Evolutionary conservation across 2,797 vertebrate species (phyloP).

Genomic region (Clarias laeviceps): DNA sequence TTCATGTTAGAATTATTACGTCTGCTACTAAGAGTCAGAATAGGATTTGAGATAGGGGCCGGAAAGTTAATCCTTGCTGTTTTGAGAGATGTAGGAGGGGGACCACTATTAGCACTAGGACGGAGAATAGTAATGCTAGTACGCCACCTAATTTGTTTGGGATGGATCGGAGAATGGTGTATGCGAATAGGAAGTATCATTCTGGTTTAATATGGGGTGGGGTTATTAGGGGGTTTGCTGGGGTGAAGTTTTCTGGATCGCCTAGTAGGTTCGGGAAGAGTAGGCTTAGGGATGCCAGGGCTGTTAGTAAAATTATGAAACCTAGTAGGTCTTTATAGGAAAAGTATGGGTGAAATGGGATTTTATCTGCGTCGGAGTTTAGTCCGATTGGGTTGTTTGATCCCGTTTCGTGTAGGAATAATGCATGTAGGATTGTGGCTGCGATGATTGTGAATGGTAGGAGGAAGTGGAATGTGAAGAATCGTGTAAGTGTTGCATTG

Average conservation of each 20-base stretch:
- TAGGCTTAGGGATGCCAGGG: rapidly evolving
- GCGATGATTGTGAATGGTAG: slow-evolving; percentile 30
- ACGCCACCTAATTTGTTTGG: slow-evolving; percentile 57
- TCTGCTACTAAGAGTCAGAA: slow-evolving; percentile 53
- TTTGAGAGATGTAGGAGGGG: slow-evolving; percentile 56
- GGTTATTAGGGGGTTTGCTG: slow-evolving; percentile 49
- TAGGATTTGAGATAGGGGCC: neutral
- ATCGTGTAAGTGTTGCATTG: slow-evolving; percentile 59
- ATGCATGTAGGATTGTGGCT: rapidly evolving
- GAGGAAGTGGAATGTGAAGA: slow-evolving; percentile 63
- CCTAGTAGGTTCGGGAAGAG: slow-evolving; percentile 52
- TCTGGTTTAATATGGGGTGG: slow-evolving; percentile 58
- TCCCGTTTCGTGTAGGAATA: slow-evolving; percentile 56
- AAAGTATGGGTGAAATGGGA: slow-evolving; percentile 64
- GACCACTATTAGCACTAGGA: neutral
- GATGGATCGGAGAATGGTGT: slow-evolving; percentile 46
- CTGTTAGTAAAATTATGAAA: rapidly evolving
- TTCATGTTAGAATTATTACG: neutral
- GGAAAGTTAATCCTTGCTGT: slow-evolving; percentile 48
- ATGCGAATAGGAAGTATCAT: slow-evolving; percentile 64
- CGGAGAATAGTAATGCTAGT: neutral
- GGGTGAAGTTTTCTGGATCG: slow-evolving; percentile 67
- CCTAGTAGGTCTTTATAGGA: slow-evolving; percentile 56
- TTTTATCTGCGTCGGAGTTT: slow-evolving; percentile 49
- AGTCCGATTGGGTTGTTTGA: slow-evolving; percentile 59